phyloP scores from a whole-genome alignment of 2,888 invertebrate genomes.

The Drymonia ruficornis region DNA sequence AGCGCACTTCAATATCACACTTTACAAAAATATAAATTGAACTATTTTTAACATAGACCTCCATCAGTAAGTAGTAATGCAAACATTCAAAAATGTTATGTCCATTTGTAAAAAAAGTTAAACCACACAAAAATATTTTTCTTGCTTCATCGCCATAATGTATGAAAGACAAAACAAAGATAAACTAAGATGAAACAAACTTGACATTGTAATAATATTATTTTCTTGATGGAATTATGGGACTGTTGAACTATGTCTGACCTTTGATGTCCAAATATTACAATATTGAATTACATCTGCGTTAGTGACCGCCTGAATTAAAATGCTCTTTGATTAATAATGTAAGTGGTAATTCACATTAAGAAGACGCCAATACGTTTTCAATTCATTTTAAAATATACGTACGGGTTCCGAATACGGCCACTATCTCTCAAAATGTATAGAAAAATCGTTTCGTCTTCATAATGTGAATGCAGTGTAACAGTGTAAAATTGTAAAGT shows the following conservation, averaged over 20 bases:
- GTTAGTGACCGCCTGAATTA: background rate
- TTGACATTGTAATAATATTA: background rate
- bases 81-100: background rate
- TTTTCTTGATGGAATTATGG: background rate
- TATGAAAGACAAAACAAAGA: constrained; percentile 7
- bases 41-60: too few relatives aligned
- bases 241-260: constrained; percentile 2
- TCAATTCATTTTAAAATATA: too few relatives aligned
- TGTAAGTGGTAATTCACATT: background rate
- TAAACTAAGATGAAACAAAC: constrained; percentile 3
- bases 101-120: background rate
- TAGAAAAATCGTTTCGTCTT: too few relatives aligned
- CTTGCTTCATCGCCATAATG: background rate
- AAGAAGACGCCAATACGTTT: too few relatives aligned
- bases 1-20: too few relatives aligned
- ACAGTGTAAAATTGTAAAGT: too few relatives aligned
- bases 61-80: background rate
- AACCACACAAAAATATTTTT: background rate
- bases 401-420: too few relatives aligned
- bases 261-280: background rate
- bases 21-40: too few relatives aligned
- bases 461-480: too few relatives aligned
- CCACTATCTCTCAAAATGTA: too few relatives aligned
- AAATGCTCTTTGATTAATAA: background rate
- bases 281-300: background rate